A percentile compares a stretch with the other conserved stretches of the same genome.
phyloP scores from a whole-genome alignment of 2,113 vertebrate species.

The Melanerpes aurifrons region DNA sequence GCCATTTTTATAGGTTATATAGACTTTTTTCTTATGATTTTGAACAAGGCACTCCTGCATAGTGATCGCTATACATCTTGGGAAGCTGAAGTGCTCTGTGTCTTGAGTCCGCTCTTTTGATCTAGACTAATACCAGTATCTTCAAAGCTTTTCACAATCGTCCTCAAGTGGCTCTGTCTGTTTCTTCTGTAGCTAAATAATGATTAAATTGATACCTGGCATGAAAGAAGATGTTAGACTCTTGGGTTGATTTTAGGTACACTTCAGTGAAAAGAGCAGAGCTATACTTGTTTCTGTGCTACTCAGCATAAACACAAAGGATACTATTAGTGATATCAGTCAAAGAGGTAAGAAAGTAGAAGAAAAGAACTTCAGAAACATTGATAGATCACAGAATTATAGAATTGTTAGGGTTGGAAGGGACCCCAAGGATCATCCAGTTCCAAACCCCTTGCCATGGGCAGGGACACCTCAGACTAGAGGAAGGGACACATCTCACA shows the following conservation, averaged over 20 bases:
- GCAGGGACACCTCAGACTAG: too few species aligned
- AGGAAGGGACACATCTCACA: too few species aligned
- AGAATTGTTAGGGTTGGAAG: too few species aligned
- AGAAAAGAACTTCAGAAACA: background rate
- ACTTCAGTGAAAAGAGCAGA: background rate
- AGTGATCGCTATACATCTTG: background rate
- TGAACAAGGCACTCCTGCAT: background rate
- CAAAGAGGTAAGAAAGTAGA: background rate
- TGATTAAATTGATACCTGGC: background rate
- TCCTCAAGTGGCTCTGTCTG: background rate
- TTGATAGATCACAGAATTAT: background rate
- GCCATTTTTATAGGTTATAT: background rate
- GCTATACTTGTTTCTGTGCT: background rate
- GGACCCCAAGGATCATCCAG: too few species aligned
- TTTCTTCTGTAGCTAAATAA: background rate
- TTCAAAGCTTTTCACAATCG: background rate
- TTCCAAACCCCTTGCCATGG: too few species aligned
- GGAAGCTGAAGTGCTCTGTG: background rate
- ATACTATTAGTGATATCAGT: constrained; percentile 2
- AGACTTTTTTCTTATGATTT: background rate
- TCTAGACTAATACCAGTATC: background rate
- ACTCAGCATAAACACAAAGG: background rate
- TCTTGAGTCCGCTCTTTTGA: background rate
- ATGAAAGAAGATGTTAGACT: background rate
- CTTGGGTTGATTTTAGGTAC: background rate